Base-by-base conservation (phyloP, 2,113 vertebrate species). In the Ranitomeya imitator region DNA sequence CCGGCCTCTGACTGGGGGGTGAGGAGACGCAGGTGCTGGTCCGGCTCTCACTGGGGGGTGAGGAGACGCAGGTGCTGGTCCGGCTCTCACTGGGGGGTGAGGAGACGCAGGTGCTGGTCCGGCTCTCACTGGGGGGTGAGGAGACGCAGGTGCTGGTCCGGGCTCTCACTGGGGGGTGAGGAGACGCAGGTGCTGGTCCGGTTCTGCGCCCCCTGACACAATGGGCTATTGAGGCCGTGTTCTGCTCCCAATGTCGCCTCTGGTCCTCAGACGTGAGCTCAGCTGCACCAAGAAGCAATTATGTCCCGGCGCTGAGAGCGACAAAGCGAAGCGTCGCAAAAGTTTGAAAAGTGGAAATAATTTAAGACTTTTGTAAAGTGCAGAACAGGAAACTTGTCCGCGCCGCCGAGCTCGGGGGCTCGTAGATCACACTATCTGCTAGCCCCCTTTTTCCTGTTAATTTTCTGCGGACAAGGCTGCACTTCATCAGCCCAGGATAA, bases 391-490 rank as follows among this genome's bases (percentile, higher is more conserved):
- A 54, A 31, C 69, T 61, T 61, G 84, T 69, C 55, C 9, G 19
- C 37, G 37, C 2, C 71, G 16, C 21, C 26, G 26, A 21, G 26
- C 16, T 76, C 73, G 31, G 73, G 19, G 45, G 71, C 71, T 79
- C 21, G 77, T 55, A 73, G 21, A 55, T 85, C 31, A 83, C n/a
- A 51, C 54, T 69, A 83, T 83, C 82, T 55, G 61, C 21, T 57
- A 85, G 83, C 83, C 45, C 71, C 71, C 6, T 16, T 85, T 83
- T 73, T 54, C 59, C 31, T 37, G 26, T 86, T 76, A 31, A 77
- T 78, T 77, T 86, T 60, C 69, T 23, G 60, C 55, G 57, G 85
- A 86, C 85, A 86, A 65, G 59, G 74, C 59, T 63, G 60, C 73
- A 65, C 73, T 79, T 67, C 74, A 79, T 86, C 74, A 79, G 19